Conservation (phyloP, 2,113 vertebrate species). For the Oryzias javanicus region DNA sequence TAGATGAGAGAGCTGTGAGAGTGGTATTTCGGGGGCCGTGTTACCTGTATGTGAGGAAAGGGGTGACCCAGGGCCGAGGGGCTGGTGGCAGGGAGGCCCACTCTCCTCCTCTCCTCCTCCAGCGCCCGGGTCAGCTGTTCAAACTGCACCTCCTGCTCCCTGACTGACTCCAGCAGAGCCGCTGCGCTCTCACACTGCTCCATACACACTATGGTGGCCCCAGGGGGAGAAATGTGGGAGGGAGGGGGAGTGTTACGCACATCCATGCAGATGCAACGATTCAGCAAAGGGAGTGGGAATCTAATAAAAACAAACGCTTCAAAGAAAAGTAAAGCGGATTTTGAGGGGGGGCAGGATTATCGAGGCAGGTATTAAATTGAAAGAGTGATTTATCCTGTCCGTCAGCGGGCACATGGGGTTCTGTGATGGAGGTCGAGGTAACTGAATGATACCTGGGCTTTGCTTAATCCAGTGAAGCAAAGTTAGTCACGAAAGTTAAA, state of each 20-base stretch:
- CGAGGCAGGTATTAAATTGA: background rate
- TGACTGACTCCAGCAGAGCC: slow-evolving; percentile 99
- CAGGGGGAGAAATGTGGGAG: slow-evolving; percentile 60
- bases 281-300: slow-evolving; percentile 16
- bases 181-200: slow-evolving; percentile 95
- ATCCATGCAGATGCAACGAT: slow-evolving; percentile 18
- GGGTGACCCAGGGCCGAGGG: slow-evolving; percentile 80
- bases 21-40: slow-evolving; percentile 25
- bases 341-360: background rate
- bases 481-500: background rate
- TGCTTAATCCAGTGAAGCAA: background rate
- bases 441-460: too few species aligned
- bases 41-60: slow-evolving; percentile 97
- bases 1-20: background rate
- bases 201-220: slow-evolving; percentile 82
- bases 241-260: slow-evolving; percentile 63
- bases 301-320: slow-evolving; percentile 25
- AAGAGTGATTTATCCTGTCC: background rate
- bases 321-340: slow-evolving; percentile 4
- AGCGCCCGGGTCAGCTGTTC: slow-evolving; percentile 98
- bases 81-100: slow-evolving; percentile 90
- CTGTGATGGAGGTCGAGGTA: background rate
- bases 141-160: slow-evolving; percentile 99
- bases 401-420: slow-evolving; percentile 5
- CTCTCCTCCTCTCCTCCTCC: slow-evolving; percentile 97